Percentiles rank a stretch among this genome's conserved stretches.
Conservation (phyloP, 2,113 vertebrate genomes). For the Aspiorhynchus laticeps region DNA sequence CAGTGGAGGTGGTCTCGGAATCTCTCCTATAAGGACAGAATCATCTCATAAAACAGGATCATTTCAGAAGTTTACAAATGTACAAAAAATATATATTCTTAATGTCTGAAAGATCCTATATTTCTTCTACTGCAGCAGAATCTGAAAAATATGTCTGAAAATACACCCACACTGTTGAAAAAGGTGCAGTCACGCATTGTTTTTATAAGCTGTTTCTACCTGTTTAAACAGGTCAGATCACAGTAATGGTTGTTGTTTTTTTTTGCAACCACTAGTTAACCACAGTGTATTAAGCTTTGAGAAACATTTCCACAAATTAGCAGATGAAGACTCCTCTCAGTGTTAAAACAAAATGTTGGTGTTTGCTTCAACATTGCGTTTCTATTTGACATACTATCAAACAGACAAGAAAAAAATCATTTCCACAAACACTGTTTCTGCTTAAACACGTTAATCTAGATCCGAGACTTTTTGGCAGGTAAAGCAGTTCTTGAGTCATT, state of each 20-base stretch:
- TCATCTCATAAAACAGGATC: constrained; percentile 8
- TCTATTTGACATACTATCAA: neutral
- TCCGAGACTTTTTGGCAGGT: neutral
- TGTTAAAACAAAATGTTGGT: neutral
- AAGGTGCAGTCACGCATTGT: neutral
- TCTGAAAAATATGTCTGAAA: neutral
- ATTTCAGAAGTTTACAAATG: neutral
- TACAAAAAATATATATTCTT: neutral
- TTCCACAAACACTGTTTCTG: neutral
- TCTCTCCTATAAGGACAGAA: constrained; percentile 66
- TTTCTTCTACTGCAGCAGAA: neutral
- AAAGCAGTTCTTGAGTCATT: neutral
- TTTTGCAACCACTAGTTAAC: neutral
- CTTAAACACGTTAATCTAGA: neutral
- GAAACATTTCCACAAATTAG: neutral
- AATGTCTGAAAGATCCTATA: neutral
- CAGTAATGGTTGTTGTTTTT: neutral
- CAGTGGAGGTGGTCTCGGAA: constrained; percentile 46
- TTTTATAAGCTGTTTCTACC: neutral
- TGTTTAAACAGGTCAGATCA: neutral
- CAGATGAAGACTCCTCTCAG: neutral
- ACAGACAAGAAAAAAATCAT: neutral
- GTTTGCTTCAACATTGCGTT: neutral
- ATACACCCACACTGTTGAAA: neutral
- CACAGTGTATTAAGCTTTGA: neutral